Evolutionary conservation across 2,113 vertebrate genomes (phyloP).

Genomic region (Onychostruthus taczanowskii): DNA sequence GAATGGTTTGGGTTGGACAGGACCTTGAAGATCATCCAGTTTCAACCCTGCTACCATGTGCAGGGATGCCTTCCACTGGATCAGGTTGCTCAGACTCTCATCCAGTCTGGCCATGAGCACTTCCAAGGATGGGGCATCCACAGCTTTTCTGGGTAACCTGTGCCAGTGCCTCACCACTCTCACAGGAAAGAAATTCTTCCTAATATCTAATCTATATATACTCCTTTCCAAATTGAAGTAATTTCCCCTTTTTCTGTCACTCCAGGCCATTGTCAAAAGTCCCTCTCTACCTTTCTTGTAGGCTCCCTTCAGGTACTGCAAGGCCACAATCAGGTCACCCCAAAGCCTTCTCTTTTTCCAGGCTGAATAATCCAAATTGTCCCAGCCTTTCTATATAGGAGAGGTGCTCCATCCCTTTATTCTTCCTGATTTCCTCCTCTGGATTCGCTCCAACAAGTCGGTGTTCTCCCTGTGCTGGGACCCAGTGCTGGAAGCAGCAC

Average conservation of each 20-base stretch:
- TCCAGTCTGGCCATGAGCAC: neutral
- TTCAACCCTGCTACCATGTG: neutral
- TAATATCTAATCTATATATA: neutral
- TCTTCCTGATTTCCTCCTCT: neutral
- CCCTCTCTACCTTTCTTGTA: neutral
- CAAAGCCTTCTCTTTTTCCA: neutral
- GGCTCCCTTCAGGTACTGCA: neutral
- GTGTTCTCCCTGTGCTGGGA: neutral
- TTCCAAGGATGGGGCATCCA: neutral
- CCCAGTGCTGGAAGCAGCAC: neutral
- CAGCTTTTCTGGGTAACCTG: neutral
- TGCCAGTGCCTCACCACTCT: neutral
- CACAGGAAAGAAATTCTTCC: neutral
- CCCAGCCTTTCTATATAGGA: neutral
- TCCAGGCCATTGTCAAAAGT: neutral
- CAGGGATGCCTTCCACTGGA: neutral
- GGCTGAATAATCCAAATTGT: neutral
- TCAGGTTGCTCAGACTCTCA: neutral
- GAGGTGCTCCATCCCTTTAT: neutral
- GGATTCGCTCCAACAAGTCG: rapidly evolving
- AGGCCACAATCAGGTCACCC: neutral
- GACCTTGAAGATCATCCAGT: neutral
- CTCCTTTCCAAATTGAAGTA: neutral
- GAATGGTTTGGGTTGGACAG: neutral
- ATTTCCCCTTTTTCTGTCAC: neutral